Base-by-base conservation (phyloP, 2,888 invertebrate species). In the Tortricodes alternella region DNA sequence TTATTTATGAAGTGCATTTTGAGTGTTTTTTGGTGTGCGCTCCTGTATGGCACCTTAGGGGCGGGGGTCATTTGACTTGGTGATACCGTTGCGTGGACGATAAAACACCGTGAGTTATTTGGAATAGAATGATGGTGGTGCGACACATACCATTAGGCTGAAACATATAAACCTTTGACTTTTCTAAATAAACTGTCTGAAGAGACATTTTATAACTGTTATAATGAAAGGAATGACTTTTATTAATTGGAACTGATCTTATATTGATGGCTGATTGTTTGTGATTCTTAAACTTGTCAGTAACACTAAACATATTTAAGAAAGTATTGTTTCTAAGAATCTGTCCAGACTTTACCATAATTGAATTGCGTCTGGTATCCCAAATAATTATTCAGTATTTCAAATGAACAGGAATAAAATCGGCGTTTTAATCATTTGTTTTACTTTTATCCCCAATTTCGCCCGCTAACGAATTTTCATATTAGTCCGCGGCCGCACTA, bases 1-100 rank as follows among this genome's bases (percentile, higher is more conserved):
- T 84, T 89, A 89, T 89, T 88, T 89, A 89, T 86, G 80, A 84
- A 80, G 78, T 84, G 81, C 81, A 85, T 82, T 85, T 71, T 69
- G 64, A 62, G 70, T 76, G 78, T 81, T 80, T 76, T 68, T 55
- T 55, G 41, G 55, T 65, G 65, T 60, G 59, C 61, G 53, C 65
- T 71, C 63, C 68, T 67, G 70, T 75, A 71, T 66, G 71, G 73
- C 69, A 65, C 70, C 68, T 68, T 66, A 64, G 72, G 72, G 74
- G 72, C 68, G 76, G 74, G 63, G 70, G 71, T 60, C 64, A 79
- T 80, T 79, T 77, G 74, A 78, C 75, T 83, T 80, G 75, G 68
- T 73, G 75, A 81, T 76, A 65, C 49, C 55, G 62, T 68, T 67
- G 64, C 65, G 63, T 55, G 48, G 38, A 62, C 62, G 66, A 67